These are phyloP conservation scores for Cryptotis parvus DNA, from an alignment of 2,113 vertebrate genomes.

Conservation along the genomic window DNA sequence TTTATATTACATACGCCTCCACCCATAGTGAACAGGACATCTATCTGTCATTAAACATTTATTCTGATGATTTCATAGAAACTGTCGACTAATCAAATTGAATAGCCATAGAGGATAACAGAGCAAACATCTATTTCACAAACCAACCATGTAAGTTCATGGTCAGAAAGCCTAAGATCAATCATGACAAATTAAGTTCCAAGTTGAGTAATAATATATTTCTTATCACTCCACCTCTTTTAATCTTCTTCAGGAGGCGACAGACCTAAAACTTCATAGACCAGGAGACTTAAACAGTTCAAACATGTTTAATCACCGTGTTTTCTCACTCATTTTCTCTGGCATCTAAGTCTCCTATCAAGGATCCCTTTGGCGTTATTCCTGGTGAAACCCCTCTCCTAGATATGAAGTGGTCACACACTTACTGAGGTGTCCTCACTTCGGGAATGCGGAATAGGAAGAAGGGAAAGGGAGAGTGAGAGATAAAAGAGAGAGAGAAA, in stretches of 20 bases:
- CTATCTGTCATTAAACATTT: not conserved
- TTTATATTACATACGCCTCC: too few relatives aligned
- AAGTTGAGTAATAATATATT: conserved; percentile 41
- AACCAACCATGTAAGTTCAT: not conserved
- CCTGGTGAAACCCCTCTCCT: not conserved
- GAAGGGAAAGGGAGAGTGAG: not conserved
- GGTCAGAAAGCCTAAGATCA: not conserved
- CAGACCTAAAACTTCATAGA: not conserved
- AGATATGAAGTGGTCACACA: not conserved
- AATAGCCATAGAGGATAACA: not conserved
- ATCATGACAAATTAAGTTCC: not conserved
- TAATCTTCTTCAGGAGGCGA: not conserved
- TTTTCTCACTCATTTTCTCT: not conserved
- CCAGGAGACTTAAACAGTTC: not conserved
- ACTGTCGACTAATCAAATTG: not conserved
- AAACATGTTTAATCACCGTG: not conserved
- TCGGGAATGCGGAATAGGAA: too few relatives aligned
- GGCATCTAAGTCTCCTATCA: not conserved
- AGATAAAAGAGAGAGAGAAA: not conserved
- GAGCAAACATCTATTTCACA: conserved; percentile 29
- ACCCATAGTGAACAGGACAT: not conserved
- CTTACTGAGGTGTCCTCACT: too few relatives aligned
- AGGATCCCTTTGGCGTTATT: not conserved
- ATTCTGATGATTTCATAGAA: conserved; percentile 16
- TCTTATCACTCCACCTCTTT: not conserved